Evolutionary conservation across 2,797 vertebrate genomes (phyloP).

Genomic region (Halcyon chelicuti): DNA sequence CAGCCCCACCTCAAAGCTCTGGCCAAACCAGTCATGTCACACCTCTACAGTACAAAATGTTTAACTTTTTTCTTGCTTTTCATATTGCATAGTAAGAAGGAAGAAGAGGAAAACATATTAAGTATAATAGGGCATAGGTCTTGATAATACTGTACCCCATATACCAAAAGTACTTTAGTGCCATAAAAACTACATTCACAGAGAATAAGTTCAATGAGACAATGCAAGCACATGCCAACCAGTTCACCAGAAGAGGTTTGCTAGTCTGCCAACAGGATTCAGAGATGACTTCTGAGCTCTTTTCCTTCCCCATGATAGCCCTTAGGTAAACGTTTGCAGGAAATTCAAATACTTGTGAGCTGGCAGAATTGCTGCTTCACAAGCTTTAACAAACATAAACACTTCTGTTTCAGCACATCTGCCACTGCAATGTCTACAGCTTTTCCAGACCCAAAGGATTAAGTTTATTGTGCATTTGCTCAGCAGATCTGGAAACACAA

Average conservation of each 20-base stretch:
- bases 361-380: not conserved
- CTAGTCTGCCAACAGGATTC: not conserved
- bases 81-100: not conserved
- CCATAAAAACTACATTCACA: not conserved
- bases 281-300: not conserved
- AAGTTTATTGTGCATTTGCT: constrained; percentile 80
- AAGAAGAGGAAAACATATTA: constrained; percentile 13
- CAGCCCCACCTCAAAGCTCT: not conserved
- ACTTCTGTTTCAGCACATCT: constrained; percentile 77
- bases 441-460: constrained; percentile 77
- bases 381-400: constrained; percentile 47
- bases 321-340: constrained; percentile 38
- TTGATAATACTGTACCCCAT: not conserved
- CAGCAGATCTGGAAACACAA: constrained; percentile 81
- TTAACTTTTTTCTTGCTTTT: constrained; percentile 1
- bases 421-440: constrained; percentile 69
- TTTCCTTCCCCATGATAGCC: not conserved
- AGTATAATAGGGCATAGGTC: not conserved
- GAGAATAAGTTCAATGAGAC: not conserved
- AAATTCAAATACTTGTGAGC: constrained; percentile 42
- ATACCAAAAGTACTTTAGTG: not conserved
- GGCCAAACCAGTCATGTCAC: not conserved
- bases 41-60: not conserved
- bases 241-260: not conserved
- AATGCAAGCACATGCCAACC: not conserved